A percentile compares a stretch with the other conserved stretches of the same genome.
Conservation (phyloP, 2,888 invertebrate species). For the Altica lythri region DNA sequence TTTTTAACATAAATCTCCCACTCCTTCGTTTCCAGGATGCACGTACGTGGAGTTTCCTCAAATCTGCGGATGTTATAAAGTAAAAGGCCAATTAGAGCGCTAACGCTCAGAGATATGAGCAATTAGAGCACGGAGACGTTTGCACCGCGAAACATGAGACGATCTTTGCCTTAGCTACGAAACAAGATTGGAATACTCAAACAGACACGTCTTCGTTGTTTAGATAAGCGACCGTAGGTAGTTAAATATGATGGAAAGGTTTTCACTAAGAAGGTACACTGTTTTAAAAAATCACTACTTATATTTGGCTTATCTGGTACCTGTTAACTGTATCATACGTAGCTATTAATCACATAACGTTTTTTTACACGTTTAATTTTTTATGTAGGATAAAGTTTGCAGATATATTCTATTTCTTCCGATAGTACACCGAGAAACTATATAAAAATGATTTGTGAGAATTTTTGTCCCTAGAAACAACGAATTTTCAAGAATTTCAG, state of each 20-base stretch:
- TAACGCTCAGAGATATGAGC: slow-evolving; percentile 55
- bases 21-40: slow-evolving; percentile 25
- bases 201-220: slow-evolving; percentile 57
- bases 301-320: too few species aligned
- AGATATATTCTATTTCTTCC: too few species aligned
- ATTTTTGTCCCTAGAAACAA: too few species aligned
- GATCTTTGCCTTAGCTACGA: slow-evolving; percentile 43
- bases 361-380: too few species aligned
- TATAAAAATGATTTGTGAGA: too few species aligned
- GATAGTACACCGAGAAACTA: too few species aligned
- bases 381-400: too few species aligned
- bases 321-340: too few species aligned
- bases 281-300: too few species aligned
- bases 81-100: slow-evolving; percentile 55
- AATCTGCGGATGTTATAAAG: slow-evolving; percentile 50
- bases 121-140: slow-evolving; percentile 55
- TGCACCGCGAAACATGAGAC: slow-evolving; percentile 37
- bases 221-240: slow-evolving; percentile 46
- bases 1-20: slow-evolving; percentile 9
- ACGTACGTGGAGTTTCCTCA: slow-evolving; percentile 44
- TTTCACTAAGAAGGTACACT: background rate
- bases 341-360: too few species aligned
- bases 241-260: slow-evolving; percentile 16
- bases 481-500: too few species aligned
- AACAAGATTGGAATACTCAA: slow-evolving; percentile 60